These are phyloP conservation scores for Pomatorhinus ruficollis DNA, from an alignment of 2,113 vertebrate genomes.

Conservation along the genomic window DNA sequence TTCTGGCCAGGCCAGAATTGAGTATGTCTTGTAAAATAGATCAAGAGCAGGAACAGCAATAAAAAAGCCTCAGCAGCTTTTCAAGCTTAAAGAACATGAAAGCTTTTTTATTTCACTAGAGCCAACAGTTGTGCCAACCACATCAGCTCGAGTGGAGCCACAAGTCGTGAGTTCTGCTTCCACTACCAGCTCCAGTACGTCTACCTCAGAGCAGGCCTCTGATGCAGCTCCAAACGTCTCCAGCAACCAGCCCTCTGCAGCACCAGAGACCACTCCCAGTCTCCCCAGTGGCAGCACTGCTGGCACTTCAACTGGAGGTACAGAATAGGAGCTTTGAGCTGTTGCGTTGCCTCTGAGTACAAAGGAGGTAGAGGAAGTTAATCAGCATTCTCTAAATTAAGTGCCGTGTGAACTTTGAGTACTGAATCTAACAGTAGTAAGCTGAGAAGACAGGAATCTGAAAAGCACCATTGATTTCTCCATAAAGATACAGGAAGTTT, in stretches of 20 bases:
- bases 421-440: not conserved
- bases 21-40: not conserved
- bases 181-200: constrained; percentile 75
- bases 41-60: not conserved
- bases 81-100: not conserved
- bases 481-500: not conserved
- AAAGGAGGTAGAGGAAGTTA: not conserved
- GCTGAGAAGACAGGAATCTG: not conserved
- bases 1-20: not conserved
- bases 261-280: constrained; percentile 78
- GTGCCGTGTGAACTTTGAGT: not conserved
- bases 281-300: constrained; percentile 77
- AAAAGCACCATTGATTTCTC: not conserved
- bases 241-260: constrained; percentile 80
- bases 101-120: constrained; percentile 71
- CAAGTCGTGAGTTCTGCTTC: constrained; percentile 84
- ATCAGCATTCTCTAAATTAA: not conserved
- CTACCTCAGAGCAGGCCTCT: constrained; percentile 93
- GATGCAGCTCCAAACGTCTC: constrained; percentile 80
- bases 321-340: not conserved
- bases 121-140: constrained; percentile 91
- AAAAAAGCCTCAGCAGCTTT: not conserved
- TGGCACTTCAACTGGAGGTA: constrained; percentile 84
- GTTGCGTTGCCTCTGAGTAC: not conserved
- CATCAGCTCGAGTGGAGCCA: constrained; percentile 83